These are phyloP conservation scores for Macquaria australasica DNA, from an alignment of 2,113 vertebrate species.

Conservation along the genomic window DNA sequence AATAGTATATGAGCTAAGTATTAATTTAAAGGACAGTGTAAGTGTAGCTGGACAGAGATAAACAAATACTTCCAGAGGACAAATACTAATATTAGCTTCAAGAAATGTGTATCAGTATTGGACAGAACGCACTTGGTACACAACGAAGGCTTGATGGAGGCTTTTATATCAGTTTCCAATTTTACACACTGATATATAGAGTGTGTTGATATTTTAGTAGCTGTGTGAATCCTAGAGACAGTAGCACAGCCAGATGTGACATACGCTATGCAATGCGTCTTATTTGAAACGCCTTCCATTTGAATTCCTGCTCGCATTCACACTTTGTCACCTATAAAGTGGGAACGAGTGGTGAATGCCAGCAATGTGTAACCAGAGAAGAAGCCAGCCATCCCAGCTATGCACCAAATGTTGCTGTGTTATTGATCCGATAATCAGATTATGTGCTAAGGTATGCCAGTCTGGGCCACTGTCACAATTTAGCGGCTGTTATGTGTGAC, in stretches of 20 bases:
- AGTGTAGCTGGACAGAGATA: not conserved
- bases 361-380: conserved; percentile 76
- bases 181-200: not conserved
- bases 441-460: conserved; percentile 70
- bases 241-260: conserved; percentile 60
- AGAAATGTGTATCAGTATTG: not conserved
- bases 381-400: conserved; percentile 68
- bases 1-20: not conserved
- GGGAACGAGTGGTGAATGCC: conserved; percentile 76
- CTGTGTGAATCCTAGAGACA: conserved; percentile 20
- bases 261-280: conserved; percentile 22
- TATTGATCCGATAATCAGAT: conserved; percentile 83
- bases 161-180: not conserved
- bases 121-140: not conserved
- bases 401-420: conserved; percentile 76
- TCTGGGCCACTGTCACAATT: conserved; percentile 69
- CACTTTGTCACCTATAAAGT: conserved; percentile 84
- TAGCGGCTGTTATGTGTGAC: conserved; percentile 71
- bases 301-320: conserved; percentile 78
- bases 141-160: not conserved
- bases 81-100: not conserved
- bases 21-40: not conserved
- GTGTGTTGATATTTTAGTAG: conserved; percentile 11
- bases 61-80: not conserved
- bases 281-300: conserved; percentile 70